Evolutionary conservation across 1,140 invertebrate species (phyloP).

Genomic region (Aphelinus atriplicis): DNA sequence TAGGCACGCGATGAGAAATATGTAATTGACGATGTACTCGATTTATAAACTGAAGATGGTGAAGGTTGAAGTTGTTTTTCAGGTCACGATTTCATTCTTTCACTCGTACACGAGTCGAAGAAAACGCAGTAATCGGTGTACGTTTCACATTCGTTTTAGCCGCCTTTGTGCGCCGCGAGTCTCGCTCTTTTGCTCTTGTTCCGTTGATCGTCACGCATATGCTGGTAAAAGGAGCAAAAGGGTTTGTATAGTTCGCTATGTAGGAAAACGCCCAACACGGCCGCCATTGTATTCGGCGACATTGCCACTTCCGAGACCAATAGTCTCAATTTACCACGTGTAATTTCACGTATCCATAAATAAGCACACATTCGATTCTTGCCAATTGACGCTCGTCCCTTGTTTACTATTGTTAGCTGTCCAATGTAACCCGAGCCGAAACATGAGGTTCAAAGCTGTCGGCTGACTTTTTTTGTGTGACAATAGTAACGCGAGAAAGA

Average conservation of each 20-base stretch:
- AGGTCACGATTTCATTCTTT: no score
- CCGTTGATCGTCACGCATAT: constrained; percentile 5
- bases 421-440: not conserved
- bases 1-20: no score
- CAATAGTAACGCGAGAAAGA: no score
- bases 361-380: constrained; percentile 3
- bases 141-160: not conserved
- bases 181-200: not conserved
- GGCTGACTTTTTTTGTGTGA: not conserved
- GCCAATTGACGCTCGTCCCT: not conserved
- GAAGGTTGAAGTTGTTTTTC: no score
- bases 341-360: constrained; percentile 22
- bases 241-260: not conserved
- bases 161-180: no score
- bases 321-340: not conserved
- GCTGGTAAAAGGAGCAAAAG: constrained; percentile 7
- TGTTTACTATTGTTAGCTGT: not conserved
- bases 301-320: not conserved
- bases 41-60: no score
- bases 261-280: constrained; percentile 9
- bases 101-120: no score
- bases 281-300: not conserved
- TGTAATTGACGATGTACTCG: no score
- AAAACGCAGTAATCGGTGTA: no score
- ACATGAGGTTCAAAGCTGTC: not conserved